These are phyloP conservation scores for Phalacrocorax carbo DNA, from an alignment of 2,113 vertebrate species.

Conservation along the genomic window DNA sequence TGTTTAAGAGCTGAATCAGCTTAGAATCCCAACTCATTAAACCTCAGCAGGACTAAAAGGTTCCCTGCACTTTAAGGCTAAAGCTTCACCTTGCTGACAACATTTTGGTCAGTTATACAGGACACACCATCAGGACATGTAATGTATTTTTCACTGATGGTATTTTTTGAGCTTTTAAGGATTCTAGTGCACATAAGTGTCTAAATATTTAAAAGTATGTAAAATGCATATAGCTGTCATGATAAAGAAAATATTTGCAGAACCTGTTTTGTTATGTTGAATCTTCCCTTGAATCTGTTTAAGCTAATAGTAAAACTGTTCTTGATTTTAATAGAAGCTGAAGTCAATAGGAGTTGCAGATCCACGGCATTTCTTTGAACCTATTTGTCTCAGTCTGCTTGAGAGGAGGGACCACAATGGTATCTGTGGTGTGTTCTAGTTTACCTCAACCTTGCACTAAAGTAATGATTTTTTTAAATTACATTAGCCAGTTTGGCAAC, in stretches of 20 bases:
- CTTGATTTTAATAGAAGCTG: not conserved
- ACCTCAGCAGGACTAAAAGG: constrained; percentile 39
- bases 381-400: not conserved
- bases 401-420: not conserved
- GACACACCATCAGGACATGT: not conserved
- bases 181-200: not conserved
- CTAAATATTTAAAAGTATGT: not conserved
- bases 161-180: not conserved
- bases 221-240: not conserved
- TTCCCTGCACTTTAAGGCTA: constrained; percentile 15
- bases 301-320: not conserved
- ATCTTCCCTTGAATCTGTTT: not conserved
- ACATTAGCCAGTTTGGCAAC: not conserved
- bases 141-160: not conserved
- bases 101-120: not conserved
- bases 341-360: not conserved
- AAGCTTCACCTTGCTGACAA: not conserved
- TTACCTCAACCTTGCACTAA: not conserved
- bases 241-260: not conserved
- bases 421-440: not conserved
- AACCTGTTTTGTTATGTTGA: not conserved
- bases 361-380: not conserved
- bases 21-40: constrained; percentile 69
- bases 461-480: not conserved
- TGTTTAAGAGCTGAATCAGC: constrained; percentile 70